Evolutionary conservation across 2,888 invertebrate species (phyloP).

Genomic region (Drosophila infuscata): DNA sequence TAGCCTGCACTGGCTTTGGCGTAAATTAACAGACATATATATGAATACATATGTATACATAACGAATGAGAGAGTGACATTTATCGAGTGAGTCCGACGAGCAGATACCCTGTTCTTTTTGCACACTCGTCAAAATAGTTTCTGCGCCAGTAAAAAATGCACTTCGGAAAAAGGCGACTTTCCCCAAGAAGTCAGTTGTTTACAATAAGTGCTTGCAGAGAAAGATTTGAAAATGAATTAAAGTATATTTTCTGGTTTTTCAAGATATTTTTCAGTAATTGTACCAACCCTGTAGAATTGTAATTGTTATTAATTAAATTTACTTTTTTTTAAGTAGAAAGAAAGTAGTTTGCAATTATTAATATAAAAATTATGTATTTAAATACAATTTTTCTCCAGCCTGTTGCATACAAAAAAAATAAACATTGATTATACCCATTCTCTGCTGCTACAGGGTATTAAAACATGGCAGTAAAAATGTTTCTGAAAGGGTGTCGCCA

Average conservation of each 20-base stretch:
- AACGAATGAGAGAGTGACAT: not conserved
- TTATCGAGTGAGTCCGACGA: not conserved
- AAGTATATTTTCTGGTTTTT: no score
- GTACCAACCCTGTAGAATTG: not conserved
- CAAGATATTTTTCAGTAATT: not conserved
- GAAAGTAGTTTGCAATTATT: no score
- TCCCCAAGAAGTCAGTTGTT: no score
- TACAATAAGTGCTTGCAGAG: no score
- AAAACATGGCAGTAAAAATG: constrained; percentile 38
- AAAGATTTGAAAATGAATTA: no score
- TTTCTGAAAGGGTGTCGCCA: constrained; percentile 68
- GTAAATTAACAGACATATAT: constrained; percentile 72
- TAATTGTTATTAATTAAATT: no score
- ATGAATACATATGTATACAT: not conserved
- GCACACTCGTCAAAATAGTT: not conserved
- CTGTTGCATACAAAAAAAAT: not conserved
- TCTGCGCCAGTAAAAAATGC: rapidly evolving
- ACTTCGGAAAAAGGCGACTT: not conserved
- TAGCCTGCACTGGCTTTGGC: constrained; percentile 47
- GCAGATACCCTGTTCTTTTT: not conserved
- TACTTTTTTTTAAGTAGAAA: no score
- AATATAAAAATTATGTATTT: not conserved
- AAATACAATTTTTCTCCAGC: not conserved
- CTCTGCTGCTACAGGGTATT: constrained; percentile 10
- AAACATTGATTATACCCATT: not conserved